These are phyloP conservation scores for Cheilosia vulpina DNA, from an alignment of 2,888 invertebrate species.

Conservation along the genomic window DNA sequence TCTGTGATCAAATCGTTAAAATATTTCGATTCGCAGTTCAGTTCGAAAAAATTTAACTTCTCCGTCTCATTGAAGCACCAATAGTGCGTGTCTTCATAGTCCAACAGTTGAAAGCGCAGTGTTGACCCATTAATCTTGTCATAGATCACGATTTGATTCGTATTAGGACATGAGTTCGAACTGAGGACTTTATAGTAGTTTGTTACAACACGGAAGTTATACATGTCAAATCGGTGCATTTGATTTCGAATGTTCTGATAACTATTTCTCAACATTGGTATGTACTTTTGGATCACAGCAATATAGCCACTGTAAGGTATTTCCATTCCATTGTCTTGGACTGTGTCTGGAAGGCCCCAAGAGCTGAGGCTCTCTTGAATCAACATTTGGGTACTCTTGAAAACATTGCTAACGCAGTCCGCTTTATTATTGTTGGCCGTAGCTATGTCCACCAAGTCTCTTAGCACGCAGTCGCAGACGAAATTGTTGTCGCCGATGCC, in stretches of 20 bases:
- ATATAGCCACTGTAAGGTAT: slow-evolving; percentile 21
- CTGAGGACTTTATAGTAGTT: slow-evolving; percentile 33
- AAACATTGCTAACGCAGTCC: slow-evolving; percentile 76
- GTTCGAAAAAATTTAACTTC: slow-evolving; percentile 77
- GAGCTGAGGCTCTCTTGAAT: background rate
- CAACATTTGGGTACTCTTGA: slow-evolving; percentile 45
- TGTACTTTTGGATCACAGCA: slow-evolving; percentile 30
- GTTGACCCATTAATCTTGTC: slow-evolving; percentile 75
- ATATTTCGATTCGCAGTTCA: slow-evolving; percentile 77
- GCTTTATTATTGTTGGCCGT: slow-evolving; percentile 79
- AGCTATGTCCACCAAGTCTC: slow-evolving; percentile 84
- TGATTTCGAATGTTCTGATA: slow-evolving; percentile 44
- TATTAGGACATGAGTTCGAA: slow-evolving; percentile 38
- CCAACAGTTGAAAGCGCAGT: slow-evolving; percentile 81
- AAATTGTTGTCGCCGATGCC: slow-evolving; percentile 86
- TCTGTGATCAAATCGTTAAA: slow-evolving; percentile 58
- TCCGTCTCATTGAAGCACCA: slow-evolving; percentile 82
- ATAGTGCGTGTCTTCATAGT: slow-evolving; percentile 81
- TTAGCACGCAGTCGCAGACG: slow-evolving; percentile 85
- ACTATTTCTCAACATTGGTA: slow-evolving; percentile 46
- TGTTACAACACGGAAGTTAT: slow-evolving; percentile 21
- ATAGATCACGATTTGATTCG: slow-evolving; percentile 52
- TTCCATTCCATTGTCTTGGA: background rate
- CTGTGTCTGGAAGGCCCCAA: background rate
- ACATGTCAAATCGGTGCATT: slow-evolving; percentile 17